phyloP scores from a whole-genome alignment of 2,113 vertebrate species.

The Onychorhynchus coronatus region DNA sequence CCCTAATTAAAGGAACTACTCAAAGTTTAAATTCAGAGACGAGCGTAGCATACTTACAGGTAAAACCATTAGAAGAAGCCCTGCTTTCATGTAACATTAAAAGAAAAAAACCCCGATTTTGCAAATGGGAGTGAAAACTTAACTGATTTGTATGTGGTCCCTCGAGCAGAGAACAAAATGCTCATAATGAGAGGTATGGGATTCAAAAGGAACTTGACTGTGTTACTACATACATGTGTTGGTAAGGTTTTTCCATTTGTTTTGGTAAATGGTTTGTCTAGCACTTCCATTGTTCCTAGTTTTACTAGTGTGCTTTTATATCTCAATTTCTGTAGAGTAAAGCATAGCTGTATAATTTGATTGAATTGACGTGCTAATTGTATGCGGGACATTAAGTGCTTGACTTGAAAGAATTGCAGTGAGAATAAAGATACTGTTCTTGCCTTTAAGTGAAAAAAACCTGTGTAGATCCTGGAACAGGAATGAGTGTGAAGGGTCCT shows the following conservation, averaged over 20 bases:
- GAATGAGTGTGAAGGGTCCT: background rate
- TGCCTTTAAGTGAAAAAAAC: constrained; percentile 2
- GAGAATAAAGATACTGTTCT: constrained; percentile 46
- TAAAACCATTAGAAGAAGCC: background rate
- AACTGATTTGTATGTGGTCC: background rate
- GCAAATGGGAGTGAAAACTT: background rate
- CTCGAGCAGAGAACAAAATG: background rate
- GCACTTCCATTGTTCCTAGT: background rate
- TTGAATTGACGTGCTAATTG: background rate
- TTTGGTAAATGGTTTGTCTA: background rate
- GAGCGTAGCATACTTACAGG: background rate
- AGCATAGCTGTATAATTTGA: constrained; percentile 12
- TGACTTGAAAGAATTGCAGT: background rate
- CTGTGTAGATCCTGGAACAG: background rate
- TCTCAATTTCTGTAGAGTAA: constrained; percentile 14
- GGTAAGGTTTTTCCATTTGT: background rate
- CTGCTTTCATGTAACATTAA: background rate
- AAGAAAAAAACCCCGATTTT: background rate
- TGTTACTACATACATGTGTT: background rate
- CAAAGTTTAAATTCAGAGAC: background rate
- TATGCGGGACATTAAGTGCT: background rate
- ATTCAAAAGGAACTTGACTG: background rate
- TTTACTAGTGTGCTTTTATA: constrained; percentile 5
- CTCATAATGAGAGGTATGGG: background rate
- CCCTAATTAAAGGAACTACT: background rate